Evolutionary conservation across 2,113 vertebrate genomes (phyloP), one percentile per base, ranked within the genome.

Genomic region (Muscicapa adusta): DNA sequence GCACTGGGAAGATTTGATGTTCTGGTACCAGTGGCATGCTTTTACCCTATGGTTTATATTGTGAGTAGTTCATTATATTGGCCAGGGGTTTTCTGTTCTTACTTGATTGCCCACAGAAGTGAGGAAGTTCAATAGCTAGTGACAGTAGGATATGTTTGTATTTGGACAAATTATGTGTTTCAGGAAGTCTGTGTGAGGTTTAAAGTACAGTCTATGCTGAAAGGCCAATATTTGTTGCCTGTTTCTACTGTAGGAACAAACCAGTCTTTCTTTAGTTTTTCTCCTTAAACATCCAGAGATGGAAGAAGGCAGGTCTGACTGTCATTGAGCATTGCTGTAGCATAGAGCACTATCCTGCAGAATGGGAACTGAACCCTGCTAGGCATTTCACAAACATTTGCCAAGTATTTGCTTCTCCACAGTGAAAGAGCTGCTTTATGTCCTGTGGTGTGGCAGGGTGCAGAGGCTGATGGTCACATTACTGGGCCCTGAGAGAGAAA

Each of bases 1-100:
- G 29, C 3, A 2, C 22, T 74, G 73, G 20, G 15, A 91, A 34
- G 43, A 33, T 65, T n/a, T 1, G 6, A 0, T 3, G 2, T 71
- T 65, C 25, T 38, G 8, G 8, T 60, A 33, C 47, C n/a, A 33
- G n/a, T 23, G 48, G 1, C 1, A 2, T 45, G 36, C 36, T 88
- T 89, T 68, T 63, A 24, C n/a, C 9, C 24, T 51, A 1, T 31
- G 34, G 38, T 67, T 86, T 93, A 15, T 42, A 2, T 20, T 45
- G 16, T 60, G 60, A 6, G 4, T 61, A 50, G 17, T 56, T 74
- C 4, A 12, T 56, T 61, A 25, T 36, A 25, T 33, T 12, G 14
- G n/a, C 12, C 47, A 45, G 34, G 53, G 20, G 12, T 18, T 85
- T 91, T 78, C 57, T 81, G 18, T 51, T 80, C 15, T 29, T 45